Conservation (phyloP, 2,113 vertebrate genomes). For the Syngnathus scovelli region DNA sequence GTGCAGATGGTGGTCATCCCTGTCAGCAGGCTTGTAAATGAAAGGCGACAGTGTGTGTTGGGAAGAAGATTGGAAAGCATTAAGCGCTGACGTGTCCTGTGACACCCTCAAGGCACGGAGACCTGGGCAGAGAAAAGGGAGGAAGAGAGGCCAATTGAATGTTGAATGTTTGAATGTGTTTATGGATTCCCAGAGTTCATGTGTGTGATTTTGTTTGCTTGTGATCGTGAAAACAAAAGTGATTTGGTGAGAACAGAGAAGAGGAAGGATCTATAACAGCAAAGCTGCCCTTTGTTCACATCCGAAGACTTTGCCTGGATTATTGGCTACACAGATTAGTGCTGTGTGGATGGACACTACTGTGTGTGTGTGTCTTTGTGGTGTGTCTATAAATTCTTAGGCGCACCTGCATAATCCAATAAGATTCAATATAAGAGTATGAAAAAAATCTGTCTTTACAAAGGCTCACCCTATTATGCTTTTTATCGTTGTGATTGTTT, state of each 20-base stretch:
- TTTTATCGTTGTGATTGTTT: background rate
- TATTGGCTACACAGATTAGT: constrained; percentile 55
- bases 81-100: constrained; percentile 64
- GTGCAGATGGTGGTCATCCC: constrained; percentile 46
- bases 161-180: constrained; percentile 33
- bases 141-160: constrained; percentile 58
- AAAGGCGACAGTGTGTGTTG: constrained; percentile 68
- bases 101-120: constrained; percentile 49
- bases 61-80: constrained; percentile 68
- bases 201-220: constrained; percentile 14
- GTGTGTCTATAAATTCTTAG: constrained; percentile 8
- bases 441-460: background rate
- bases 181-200: constrained; percentile 3
- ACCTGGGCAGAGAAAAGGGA: constrained; percentile 12
- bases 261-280: constrained; percentile 44
- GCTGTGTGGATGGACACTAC: constrained; percentile 24
- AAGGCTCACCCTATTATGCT: background rate
- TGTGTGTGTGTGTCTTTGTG: constrained; percentile 14
- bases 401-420: background rate
- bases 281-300: constrained; percentile 53
- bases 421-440: background rate
- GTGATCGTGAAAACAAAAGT: constrained; percentile 38
- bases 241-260: constrained; percentile 53
- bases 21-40: constrained; percentile 63
- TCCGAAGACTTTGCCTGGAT: constrained; percentile 41